These are phyloP conservation scores for Parauchenoglanis punctatus DNA, from an alignment of 2,797 vertebrate species.

Conservation along the genomic window DNA sequence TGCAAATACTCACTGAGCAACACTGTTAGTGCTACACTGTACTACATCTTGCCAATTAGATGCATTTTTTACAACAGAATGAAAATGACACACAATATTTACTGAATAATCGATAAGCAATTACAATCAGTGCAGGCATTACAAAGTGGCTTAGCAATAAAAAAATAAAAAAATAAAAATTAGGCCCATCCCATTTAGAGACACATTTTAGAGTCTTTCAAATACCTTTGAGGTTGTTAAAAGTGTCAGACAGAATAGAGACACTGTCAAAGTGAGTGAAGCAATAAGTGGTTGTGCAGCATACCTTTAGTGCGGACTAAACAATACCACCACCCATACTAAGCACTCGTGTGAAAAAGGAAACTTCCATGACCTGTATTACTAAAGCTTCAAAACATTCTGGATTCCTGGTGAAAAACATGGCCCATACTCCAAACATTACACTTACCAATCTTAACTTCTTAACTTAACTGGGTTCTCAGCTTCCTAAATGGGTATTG, in stretches of 20 bases:
- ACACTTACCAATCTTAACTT: background rate
- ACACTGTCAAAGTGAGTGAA: background rate
- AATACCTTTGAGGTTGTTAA: background rate
- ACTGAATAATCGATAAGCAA: background rate
- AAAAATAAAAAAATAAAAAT: background rate
- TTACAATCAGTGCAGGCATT: background rate
- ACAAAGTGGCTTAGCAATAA: background rate
- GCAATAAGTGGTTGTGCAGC: conserved; percentile 39
- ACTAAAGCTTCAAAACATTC: background rate
- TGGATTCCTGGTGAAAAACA: background rate
- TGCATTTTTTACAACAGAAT: background rate
- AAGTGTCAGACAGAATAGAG: conserved; percentile 1
- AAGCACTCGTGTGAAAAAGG: background rate
- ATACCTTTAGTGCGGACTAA: conserved; percentile 40
- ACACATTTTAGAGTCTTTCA: background rate
- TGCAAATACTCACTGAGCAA: background rate
- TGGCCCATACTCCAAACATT: background rate
- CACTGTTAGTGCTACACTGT: background rate
- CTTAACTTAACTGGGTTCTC: background rate
- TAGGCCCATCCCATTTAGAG: background rate
- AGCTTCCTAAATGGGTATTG: background rate
- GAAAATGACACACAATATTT: background rate
- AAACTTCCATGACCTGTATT: background rate
- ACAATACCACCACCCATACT: conserved; percentile 2
- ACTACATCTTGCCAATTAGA: background rate